Base-by-base conservation (phyloP, 2,797 vertebrate species). In the Fratercula arctica region DNA sequence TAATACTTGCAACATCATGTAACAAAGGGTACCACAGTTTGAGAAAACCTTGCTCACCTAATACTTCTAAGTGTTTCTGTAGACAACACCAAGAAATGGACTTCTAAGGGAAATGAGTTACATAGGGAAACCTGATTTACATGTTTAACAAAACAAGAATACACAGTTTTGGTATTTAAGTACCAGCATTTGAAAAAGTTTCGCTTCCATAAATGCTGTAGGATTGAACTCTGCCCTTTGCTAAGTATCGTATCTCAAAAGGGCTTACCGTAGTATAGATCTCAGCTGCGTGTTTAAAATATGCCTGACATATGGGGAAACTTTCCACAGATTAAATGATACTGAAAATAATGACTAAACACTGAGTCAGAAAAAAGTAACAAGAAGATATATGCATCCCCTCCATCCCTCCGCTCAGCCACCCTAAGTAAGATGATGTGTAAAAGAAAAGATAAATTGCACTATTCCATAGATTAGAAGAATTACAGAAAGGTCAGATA, bases 271-370 rank as follows among this genome's bases (percentile, higher is more conserved):
- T 45, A 73, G 76, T 59, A 90, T 3, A 88, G 87, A 92, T 84
- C 91, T 73, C 79, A 86, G 87, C 50, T 84, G 76, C 70, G 24
- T 72, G 68, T 90, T 96, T 94, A 80, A 94, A 95, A 89, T 93
- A 92, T 0, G 8, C 87, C 76, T 95, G 87, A 91, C 95, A 94
- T 95, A 97, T 90, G 90, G 90, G 90, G 66, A 92, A 96, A 90
- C 69, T 92, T 96, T 94, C 86, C 90, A 91, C 64, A 93, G 88
- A 96, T 87, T 88, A 95, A 96, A 91, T 56, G 92, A 95, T 85
- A 93, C 87, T 78, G 94, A 93, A 95, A 96, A 96, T 95, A 96
- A 93, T 94, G 94, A 95, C 92, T 90, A 95, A 96, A 95, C 86
- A 97, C 72, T 90, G 90, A 95, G 86, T 93, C 96, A 96, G 81